These are phyloP conservation scores for Enteromius viviparus DNA, from an alignment of 2,797 vertebrate species.

Conservation along the genomic window DNA sequence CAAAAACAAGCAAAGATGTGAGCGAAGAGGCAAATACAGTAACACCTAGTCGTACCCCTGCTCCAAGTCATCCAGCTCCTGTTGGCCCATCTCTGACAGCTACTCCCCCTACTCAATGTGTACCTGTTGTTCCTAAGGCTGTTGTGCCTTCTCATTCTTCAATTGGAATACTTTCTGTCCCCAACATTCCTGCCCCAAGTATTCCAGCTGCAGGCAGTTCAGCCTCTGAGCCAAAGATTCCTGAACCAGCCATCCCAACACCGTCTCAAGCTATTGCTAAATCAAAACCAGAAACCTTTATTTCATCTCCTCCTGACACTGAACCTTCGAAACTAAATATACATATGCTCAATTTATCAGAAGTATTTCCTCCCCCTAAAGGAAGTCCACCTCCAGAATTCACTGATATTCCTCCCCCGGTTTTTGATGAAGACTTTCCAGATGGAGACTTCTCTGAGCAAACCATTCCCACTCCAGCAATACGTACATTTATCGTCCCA, in stretches of 20 bases:
- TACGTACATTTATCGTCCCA: neutral
- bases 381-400: conserved; percentile 32
- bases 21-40: conserved; percentile 51
- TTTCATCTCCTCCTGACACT: neutral
- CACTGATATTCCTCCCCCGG: conserved; percentile 55
- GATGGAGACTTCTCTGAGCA: conserved; percentile 34
- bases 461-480: conserved; percentile 37
- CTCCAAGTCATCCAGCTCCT: conserved; percentile 31
- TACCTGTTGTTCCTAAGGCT: neutral
- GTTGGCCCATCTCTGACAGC: conserved; percentile 28
- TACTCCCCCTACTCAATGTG: neutral
- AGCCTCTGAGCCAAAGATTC: neutral
- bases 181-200: conserved; percentile 4
- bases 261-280: conserved; percentile 49
- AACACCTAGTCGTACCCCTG: neutral
- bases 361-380: conserved; percentile 46
- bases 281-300: conserved; percentile 39
- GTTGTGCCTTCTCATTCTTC: conserved; percentile 5
- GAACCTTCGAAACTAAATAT: conserved; percentile 33
- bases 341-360: conserved; percentile 41
- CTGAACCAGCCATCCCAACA: conserved; percentile 17
- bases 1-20: conserved; percentile 48
- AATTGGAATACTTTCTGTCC: neutral
- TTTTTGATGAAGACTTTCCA: conserved; percentile 48
- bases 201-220: neutral